These are phyloP conservation scores for Horisme vitalbata DNA, from an alignment of 2,888 invertebrate species.

Conservation along the genomic window DNA sequence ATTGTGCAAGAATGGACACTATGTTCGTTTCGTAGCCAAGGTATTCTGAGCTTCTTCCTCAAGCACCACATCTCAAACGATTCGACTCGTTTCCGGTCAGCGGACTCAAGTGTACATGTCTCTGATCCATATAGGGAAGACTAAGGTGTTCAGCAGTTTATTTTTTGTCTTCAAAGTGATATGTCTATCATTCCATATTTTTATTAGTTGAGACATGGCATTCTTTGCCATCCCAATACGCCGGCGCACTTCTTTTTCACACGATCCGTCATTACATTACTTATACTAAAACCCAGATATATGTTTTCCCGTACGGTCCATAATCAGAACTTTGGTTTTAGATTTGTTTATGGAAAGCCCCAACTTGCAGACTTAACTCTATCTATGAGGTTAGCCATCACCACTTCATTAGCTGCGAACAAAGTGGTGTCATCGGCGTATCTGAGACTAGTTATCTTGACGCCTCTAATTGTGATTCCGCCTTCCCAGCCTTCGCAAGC, in stretches of 20 bases:
- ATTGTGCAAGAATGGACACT: too few relatives aligned
- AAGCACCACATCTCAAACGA: too few relatives aligned
- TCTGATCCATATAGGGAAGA: too few relatives aligned
- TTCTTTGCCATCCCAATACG: too few relatives aligned
- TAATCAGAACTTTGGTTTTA: not conserved
- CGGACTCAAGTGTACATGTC: too few relatives aligned
- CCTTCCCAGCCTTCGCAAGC: not conserved
- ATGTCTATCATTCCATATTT: too few relatives aligned
- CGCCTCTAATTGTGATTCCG: not conserved
- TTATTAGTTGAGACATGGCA: too few relatives aligned
- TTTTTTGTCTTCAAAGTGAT: too few relatives aligned
- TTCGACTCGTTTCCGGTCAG: too few relatives aligned
- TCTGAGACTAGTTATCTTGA: not conserved
- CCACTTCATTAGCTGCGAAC: not conserved
- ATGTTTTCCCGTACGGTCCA: not conserved
- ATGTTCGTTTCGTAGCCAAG: too few relatives aligned
- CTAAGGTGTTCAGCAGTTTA: too few relatives aligned
- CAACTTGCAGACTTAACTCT: not conserved
- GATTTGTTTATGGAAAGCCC: not conserved
- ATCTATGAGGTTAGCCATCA: not conserved
- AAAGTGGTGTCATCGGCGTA: not conserved
- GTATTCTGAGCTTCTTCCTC: too few relatives aligned
- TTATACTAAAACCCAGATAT: conserved; percentile 1
- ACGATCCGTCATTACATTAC: not conserved
- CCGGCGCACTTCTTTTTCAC: not conserved